Evolutionary conservation across 2,888 invertebrate species (phyloP).

Genomic region (Acanthoscelides obtectus): DNA sequence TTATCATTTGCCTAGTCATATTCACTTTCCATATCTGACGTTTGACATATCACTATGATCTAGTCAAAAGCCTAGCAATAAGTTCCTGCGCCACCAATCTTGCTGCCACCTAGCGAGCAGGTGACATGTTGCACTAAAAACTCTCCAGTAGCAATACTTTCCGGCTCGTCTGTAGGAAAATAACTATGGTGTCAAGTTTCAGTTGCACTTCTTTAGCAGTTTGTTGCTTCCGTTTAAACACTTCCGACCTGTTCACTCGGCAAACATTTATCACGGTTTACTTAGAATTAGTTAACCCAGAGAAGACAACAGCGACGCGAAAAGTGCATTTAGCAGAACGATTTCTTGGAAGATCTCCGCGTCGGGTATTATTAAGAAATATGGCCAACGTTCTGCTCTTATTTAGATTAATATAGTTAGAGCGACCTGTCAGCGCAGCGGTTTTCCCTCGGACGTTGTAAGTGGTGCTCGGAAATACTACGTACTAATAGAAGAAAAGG

Average conservation of each 20-base stretch:
- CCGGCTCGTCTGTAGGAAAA: too few species aligned
- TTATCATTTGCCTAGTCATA: too few species aligned
- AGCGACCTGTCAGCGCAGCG: not conserved
- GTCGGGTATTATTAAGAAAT: conserved; percentile 16
- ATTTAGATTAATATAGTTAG: conserved; percentile 15
- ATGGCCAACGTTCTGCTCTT: conserved; percentile 9
- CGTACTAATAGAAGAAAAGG: not conserved
- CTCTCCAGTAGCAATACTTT: too few species aligned
- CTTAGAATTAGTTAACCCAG: conserved; percentile 25
- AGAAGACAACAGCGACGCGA: conserved; percentile 16
- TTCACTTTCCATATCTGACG: too few species aligned
- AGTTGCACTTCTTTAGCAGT: not conserved
- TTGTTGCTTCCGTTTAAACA: not conserved
- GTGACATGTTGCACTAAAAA: too few species aligned
- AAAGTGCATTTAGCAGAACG: conserved; percentile 25
- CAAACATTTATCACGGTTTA: conserved; percentile 26
- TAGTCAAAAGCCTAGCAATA: too few species aligned
- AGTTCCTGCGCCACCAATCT: too few species aligned
- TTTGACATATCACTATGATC: too few species aligned
- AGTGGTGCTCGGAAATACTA: not conserved
- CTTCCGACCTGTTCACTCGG: not conserved
- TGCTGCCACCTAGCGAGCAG: too few species aligned
- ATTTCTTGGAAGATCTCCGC: conserved; percentile 16
- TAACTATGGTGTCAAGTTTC: too few species aligned
- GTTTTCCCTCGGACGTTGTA: not conserved